Conservation (phyloP, 2,113 vertebrate species). For the Smithornis capensis region DNA sequence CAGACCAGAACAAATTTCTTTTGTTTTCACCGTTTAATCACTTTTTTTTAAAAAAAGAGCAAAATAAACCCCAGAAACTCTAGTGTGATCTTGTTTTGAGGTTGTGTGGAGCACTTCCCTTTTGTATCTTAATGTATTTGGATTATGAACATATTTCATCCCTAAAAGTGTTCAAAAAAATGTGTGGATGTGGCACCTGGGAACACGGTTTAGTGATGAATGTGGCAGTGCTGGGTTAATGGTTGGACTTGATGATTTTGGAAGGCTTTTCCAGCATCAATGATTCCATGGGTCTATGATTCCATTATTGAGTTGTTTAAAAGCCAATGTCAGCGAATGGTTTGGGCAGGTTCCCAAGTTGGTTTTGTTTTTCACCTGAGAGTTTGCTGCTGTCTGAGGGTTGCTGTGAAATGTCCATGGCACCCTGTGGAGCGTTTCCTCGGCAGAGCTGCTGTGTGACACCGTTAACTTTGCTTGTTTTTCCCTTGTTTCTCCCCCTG, state of each 20-base stretch:
- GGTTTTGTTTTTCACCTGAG: not conserved
- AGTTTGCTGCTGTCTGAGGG: not conserved
- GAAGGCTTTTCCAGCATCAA: not conserved
- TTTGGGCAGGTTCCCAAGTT: not conserved
- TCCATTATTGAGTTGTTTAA: not conserved
- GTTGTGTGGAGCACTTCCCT: not conserved
- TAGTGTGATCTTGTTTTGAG: not conserved
- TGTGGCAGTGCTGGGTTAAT: not conserved
- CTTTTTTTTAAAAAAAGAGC: not conserved
- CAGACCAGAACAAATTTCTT: not conserved
- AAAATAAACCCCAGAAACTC: not conserved
- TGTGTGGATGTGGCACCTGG: not conserved
- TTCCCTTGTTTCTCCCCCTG: not conserved
- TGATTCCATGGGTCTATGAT: not conserved
- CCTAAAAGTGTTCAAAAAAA: not conserved
- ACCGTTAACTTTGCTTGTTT: accelerated
- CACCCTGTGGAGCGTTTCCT: not conserved
- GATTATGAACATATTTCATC: not conserved
- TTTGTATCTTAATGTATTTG: not conserved
- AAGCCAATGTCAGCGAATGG: not conserved
- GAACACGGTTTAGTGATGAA: not conserved
- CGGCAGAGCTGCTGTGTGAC: not conserved
- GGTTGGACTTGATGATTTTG: not conserved
- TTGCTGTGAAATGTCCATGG: accelerated
- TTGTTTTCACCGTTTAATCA: not conserved